These are phyloP conservation scores for Smittia sp. DNA, from an alignment of 2,888 invertebrate genomes.

Conservation along the genomic window DNA sequence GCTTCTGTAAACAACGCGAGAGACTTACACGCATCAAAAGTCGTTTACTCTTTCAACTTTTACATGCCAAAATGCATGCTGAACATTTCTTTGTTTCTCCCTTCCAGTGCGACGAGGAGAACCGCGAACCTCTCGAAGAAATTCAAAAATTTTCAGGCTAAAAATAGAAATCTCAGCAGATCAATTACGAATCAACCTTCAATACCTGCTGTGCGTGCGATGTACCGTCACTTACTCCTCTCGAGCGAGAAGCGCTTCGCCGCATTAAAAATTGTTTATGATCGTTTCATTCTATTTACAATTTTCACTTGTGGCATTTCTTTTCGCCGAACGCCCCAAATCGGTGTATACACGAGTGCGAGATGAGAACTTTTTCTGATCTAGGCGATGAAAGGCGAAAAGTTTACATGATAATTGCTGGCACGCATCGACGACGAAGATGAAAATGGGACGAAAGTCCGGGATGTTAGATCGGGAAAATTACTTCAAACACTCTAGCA, in stretches of 20 bases:
- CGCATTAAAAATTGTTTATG: conserved; percentile 13
- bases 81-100: background rate
- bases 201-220: background rate
- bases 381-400: background rate
- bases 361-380: background rate
- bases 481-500: background rate
- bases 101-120: no score
- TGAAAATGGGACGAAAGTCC: conserved; percentile 26
- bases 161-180: background rate
- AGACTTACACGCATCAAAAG: background rate
- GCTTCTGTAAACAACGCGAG: background rate
- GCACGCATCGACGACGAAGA: background rate
- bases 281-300: background rate
- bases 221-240: background rate
- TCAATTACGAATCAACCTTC: background rate
- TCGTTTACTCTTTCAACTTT: background rate
- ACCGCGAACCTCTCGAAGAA: no score
- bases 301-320: background rate
- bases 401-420: background rate
- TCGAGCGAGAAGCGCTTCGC: background rate
- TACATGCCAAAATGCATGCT: background rate
- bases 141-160: background rate
- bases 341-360: background rate
- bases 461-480: conserved; percentile 8
- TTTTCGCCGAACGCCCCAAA: background rate